Evolutionary conservation across 1,140 invertebrate species (phyloP).

Genomic region (Pseudomyrmex pallidus): DNA sequence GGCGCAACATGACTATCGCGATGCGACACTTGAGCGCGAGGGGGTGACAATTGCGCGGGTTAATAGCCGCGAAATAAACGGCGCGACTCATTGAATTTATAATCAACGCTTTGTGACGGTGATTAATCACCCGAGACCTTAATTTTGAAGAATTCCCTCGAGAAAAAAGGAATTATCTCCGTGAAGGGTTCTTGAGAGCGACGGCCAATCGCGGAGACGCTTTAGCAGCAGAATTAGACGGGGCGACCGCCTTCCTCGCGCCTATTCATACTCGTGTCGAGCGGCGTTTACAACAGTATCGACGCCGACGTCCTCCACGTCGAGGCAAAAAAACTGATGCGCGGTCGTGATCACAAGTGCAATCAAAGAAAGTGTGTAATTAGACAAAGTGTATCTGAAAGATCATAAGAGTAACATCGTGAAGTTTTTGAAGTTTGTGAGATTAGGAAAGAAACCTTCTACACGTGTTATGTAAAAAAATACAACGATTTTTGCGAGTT

Average conservation of each 20-base stretch:
- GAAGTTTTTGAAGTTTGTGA: constrained; percentile 1
- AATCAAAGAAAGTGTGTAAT: not conserved
- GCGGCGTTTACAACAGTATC: constrained; percentile 59
- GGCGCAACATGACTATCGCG: not conserved
- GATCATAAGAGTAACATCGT: not conserved
- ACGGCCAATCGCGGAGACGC: constrained; percentile 33
- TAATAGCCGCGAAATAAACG: constrained; percentile 13
- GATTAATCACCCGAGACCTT: constrained; percentile 14
- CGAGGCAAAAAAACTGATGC: constrained; percentile 12
- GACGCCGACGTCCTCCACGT: constrained; percentile 49
- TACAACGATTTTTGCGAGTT: not conserved
- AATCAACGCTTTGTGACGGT: not conserved
- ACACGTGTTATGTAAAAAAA: not conserved
- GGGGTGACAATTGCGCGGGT: not conserved
- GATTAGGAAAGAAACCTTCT: not conserved
- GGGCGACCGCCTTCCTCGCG: constrained; percentile 38
- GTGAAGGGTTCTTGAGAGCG: not conserved
- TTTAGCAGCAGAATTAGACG: constrained; percentile 63
- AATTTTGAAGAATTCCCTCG: not conserved
- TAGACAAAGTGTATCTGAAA: not conserved
- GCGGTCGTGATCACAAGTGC: not conserved
- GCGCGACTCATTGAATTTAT: constrained; percentile 13
- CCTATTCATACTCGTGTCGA: constrained; percentile 45
- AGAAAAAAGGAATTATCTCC: not conserved
- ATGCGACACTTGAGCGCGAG: not conserved